A percentile compares a stretch with the other conserved stretches of the same genome.
Conservation (phyloP, 2,888 invertebrate genomes). For the Lasioglossum figueresi region DNA sequence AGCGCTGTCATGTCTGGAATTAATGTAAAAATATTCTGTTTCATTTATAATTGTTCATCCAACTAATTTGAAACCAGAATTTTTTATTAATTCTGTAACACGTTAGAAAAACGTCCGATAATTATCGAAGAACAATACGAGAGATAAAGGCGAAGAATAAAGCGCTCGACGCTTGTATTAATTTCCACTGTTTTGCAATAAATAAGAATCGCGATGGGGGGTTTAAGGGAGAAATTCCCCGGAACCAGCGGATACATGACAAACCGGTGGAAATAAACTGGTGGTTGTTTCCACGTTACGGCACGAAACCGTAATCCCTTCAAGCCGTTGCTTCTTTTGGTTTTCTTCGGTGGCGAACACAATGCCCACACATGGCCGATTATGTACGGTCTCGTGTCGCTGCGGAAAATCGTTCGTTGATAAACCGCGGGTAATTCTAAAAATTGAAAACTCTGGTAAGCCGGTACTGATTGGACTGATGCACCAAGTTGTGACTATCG, state of each 20-base stretch:
- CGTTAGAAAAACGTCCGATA: too few species aligned
- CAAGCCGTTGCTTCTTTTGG: conserved; percentile 41
- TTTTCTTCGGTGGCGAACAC: conserved; percentile 17
- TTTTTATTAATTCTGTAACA: too few species aligned
- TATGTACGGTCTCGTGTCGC: conserved; percentile 15
- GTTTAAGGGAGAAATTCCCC: conserved; percentile 23
- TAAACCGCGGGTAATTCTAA: background rate
- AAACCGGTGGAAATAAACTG: conserved; percentile 48
- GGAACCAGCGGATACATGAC: conserved; percentile 26
- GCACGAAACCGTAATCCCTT: conserved; percentile 37
- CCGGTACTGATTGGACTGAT: background rate
- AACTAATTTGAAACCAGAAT: too few species aligned
- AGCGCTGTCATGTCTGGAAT: too few species aligned
- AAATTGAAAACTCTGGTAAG: background rate
- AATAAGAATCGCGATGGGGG: conserved; percentile 21
- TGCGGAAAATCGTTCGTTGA: background rate
- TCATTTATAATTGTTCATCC: too few species aligned
- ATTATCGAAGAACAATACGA: too few species aligned
- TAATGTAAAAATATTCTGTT: too few species aligned
- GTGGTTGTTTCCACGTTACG: conserved; percentile 42
- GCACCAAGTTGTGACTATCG: background rate
- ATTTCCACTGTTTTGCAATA: background rate
- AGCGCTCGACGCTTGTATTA: too few species aligned
- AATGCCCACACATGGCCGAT: conserved; percentile 33
- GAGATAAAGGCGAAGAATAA: too few species aligned